phyloP scores from a whole-genome alignment of 2,797 vertebrate species.

The Podarcis siculus region DNA sequence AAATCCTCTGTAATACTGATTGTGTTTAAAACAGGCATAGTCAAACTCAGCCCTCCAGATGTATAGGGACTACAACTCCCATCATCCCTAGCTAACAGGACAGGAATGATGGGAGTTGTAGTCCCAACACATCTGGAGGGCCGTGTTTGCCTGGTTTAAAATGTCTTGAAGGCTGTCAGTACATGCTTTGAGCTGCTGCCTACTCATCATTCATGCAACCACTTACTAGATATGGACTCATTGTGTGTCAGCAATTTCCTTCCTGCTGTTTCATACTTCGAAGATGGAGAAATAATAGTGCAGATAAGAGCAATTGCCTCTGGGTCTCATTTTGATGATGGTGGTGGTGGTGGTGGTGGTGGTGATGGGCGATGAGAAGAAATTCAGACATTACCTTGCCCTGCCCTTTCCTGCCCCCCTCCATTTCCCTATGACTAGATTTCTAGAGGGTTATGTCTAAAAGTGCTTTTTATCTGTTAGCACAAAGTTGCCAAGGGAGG shows the following conservation, averaged over 20 bases:
- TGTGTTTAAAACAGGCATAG: too few relatives aligned
- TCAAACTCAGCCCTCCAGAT: too few relatives aligned
- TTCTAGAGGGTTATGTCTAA: not conserved
- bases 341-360: too few relatives aligned
- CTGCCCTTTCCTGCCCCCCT: not conserved
- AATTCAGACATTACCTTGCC: not conserved
- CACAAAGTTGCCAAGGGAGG: not conserved
- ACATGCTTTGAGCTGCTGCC: not conserved
- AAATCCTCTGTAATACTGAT: not conserved
- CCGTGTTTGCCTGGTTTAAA: not conserved
- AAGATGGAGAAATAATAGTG: slow-evolving; percentile 1
- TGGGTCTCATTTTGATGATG: not conserved
- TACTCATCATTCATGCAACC: not conserved
- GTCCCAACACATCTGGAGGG: too few relatives aligned
- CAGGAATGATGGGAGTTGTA: too few relatives aligned
- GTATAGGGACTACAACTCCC: too few relatives aligned
- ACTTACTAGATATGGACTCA: not conserved
- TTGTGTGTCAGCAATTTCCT: not conserved
- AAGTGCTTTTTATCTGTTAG: not conserved
- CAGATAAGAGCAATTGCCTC: not conserved
- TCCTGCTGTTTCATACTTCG: not conserved
- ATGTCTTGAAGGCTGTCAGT: not conserved
- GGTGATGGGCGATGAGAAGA: not conserved
- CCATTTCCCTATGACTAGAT: not conserved
- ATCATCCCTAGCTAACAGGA: too few relatives aligned